phyloP scores from a whole-genome alignment of 2,888 invertebrate species.

The Calliopum simillimum region DNA sequence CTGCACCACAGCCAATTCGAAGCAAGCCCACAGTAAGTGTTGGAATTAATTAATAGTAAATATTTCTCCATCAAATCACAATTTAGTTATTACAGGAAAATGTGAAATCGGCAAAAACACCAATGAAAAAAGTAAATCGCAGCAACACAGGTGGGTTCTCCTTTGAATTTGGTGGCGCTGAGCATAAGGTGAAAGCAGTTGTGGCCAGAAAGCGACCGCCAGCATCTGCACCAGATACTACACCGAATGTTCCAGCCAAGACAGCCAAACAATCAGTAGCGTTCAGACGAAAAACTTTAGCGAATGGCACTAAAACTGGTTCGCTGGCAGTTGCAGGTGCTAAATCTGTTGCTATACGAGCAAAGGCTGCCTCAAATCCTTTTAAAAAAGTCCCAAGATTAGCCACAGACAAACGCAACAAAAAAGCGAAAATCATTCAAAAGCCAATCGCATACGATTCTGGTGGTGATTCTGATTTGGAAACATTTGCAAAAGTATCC shows the following conservation, averaged over 20 bases:
- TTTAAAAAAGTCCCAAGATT: slow-evolving; percentile 16
- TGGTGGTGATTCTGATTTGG: slow-evolving; percentile 40
- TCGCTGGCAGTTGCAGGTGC: neutral
- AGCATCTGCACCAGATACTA: neutral
- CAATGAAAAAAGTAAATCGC: slow-evolving; percentile 16
- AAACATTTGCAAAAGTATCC: slow-evolving; percentile 29
- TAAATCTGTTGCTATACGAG: slow-evolving; percentile 36
- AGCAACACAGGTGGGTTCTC: slow-evolving; percentile 48
- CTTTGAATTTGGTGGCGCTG: slow-evolving; percentile 54
- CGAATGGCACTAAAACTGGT: neutral
- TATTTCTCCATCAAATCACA: neutral
- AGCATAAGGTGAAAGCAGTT: slow-evolving; percentile 61
- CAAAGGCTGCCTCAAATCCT: slow-evolving; percentile 25
- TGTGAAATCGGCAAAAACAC: neutral
- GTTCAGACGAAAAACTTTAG: neutral
- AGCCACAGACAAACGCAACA: slow-evolving; percentile 26
- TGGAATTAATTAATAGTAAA: neutral
- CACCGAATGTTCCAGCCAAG: neutral
- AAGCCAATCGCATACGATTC: neutral
- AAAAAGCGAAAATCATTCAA: slow-evolving; percentile 13
- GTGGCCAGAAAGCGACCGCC: slow-evolving; percentile 57
- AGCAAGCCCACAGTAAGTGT: slow-evolving; percentile 49
- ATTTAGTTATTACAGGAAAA: slow-evolving; percentile 16
- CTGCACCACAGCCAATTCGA: slow-evolving; percentile 42
- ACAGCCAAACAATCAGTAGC: neutral